These are phyloP conservation scores for Pseudochaenichthys georgianus DNA, from an alignment of 2,797 vertebrate species.

Conservation along the genomic window DNA sequence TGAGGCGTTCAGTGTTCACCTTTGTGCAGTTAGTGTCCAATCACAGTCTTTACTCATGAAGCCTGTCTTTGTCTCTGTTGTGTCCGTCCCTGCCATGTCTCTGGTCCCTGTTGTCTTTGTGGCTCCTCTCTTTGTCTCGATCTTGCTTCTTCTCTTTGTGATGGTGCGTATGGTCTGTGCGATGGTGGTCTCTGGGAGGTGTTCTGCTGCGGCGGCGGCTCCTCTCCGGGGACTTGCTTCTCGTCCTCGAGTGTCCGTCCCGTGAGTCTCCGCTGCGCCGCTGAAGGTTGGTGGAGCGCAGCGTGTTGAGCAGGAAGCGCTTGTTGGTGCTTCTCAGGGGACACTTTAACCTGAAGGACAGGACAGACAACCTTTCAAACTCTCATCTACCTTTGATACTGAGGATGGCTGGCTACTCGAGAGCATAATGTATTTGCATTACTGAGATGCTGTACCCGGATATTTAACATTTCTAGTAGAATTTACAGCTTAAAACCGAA, in stretches of 20 bases:
- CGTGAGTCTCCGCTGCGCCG: conserved; percentile 34
- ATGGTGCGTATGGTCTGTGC: conserved; percentile 49
- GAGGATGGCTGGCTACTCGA: background rate
- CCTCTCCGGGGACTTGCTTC: conserved; percentile 58
- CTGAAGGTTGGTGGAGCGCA: conserved; percentile 88
- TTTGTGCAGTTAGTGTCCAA: conserved; percentile 17
- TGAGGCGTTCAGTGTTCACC: conserved; percentile 22
- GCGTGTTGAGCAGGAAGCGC: conserved; percentile 96
- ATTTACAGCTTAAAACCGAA: background rate
- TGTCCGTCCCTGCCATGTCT: conserved; percentile 44
- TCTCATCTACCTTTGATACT: background rate
- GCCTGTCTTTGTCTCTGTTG: conserved; percentile 60
- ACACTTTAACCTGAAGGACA: conserved; percentile 92
- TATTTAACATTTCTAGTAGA: background rate
- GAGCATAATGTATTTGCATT: background rate
- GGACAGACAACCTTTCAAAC: conserved; percentile 9
- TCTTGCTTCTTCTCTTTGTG: conserved; percentile 60
- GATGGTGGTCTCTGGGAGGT: conserved; percentile 57
- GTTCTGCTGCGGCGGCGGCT: conserved; percentile 67
- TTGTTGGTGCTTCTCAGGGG: conserved; percentile 95
- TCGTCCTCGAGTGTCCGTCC: conserved; percentile 27
- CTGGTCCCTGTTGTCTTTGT: conserved; percentile 54
- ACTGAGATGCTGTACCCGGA: background rate
- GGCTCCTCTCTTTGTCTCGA: conserved; percentile 58
- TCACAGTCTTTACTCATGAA: conserved; percentile 37